Evolutionary conservation across 1,140 invertebrate species (phyloP).

Genomic region (Camponotus vicinus): DNA sequence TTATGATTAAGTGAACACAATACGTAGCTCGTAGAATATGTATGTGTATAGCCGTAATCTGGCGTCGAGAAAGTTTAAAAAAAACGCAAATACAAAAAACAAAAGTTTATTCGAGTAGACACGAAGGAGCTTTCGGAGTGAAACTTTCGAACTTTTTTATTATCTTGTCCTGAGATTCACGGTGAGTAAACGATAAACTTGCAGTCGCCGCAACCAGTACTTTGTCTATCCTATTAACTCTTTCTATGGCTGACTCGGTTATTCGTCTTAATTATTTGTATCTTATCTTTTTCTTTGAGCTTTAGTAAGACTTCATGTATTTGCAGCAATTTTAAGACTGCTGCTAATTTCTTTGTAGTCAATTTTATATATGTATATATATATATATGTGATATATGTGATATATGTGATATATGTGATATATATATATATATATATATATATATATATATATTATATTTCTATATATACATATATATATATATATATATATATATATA

Average conservation of each 20-base stretch:
- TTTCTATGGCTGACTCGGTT: slow-evolving; percentile 34
- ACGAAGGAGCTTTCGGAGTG: slow-evolving; percentile 34
- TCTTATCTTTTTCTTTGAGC: slow-evolving; percentile 3
- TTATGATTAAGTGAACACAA: neutral
- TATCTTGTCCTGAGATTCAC: slow-evolving; percentile 46
- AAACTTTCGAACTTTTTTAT: slow-evolving; percentile 67
- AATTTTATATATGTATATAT: slow-evolving; percentile 1
- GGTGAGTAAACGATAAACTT: slow-evolving; percentile 50
- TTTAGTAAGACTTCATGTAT: neutral
- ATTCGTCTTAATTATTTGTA: slow-evolving; percentile 61
- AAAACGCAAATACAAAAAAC: slow-evolving; percentile 29
- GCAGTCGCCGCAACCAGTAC: slow-evolving; percentile 14
- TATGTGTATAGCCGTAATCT: neutral
- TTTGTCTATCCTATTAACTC: slow-evolving; percentile 16
- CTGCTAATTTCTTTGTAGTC: neutral
- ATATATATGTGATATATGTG: too few relatives aligned
- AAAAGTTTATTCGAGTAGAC: slow-evolving; percentile 60
- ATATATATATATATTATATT: neutral
- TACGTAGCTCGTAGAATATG: neutral
- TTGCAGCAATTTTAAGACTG: slow-evolving; percentile 1
- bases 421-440: neutral
- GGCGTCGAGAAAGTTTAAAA: slow-evolving; percentile 2
- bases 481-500: too few relatives aligned
- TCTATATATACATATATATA: too few relatives aligned
- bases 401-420: too few relatives aligned